Base-by-base conservation (phyloP, 2,888 invertebrate genomes). In the Pasiphila rectangulata region DNA sequence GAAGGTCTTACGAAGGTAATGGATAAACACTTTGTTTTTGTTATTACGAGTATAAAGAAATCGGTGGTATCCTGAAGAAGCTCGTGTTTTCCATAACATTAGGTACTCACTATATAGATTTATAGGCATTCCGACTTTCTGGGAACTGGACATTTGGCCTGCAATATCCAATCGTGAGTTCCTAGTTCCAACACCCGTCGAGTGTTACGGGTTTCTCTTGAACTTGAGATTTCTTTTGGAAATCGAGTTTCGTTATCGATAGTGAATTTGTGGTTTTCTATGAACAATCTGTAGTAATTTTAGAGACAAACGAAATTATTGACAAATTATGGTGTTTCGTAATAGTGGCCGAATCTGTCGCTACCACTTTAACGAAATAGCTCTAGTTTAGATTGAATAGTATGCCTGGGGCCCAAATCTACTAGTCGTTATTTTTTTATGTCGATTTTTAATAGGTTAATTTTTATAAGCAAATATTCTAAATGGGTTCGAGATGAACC, bases 221-320 rank as follows among this genome's bases (percentile, higher is more conserved):
- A 74, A 77, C 72, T 73, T 72, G 69, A 67, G 63, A 58, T 75
- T 73, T 72, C 66, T 69, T 68, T 72, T 62, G 57, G 63, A 64
- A 72, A 70, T 59, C 51, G 49, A 50, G 49, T 50, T 56, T 54
- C 52, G 53, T 36, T 46, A 48, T 34, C 48, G 46, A 54, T 30
- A 53, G 43, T 46, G 48, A 46, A 56, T 53, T 64, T 61, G 69
- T 46, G 68, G 65, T 67, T 69, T 64, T 51, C 54, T 54, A 54
- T 57, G 40, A 59, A 42, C 47, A 58, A 34, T 46, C 47, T 35
- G 54, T 41, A 53, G 64, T n/a, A n/a, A n/a, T n/a, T 61, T 57
- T 56, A 53, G 51, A 56, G 61, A 66, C 50, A 25, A 46, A 54
- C 40, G 53, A 66, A 71, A 67, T n/a, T n/a, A 67, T 64, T 32